Base-by-base conservation (phyloP, 2,113 vertebrate genomes). In the Grammomys surdaster region DNA sequence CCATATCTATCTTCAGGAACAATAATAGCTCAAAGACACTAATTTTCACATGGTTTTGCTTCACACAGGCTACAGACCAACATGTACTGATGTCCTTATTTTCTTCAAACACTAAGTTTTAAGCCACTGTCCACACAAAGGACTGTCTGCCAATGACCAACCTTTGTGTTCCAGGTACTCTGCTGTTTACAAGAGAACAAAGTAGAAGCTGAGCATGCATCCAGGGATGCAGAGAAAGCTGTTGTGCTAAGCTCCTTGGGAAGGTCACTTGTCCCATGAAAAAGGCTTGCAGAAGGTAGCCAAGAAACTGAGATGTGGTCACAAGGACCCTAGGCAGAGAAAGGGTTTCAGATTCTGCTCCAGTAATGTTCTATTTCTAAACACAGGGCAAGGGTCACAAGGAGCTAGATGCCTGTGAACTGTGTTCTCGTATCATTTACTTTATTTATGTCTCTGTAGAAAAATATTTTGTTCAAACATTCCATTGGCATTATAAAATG, bases 151-250 rank as follows among this genome's bases (percentile, higher is more conserved):
- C n/a, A 8, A 10, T 3, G 2, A 26, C 17, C 2, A 31, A 3
- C 28, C 80, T 17, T 76, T 16, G 10, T 3, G 5, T 65, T 33
- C 31, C 20, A 40, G 22, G 6, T 1, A 14, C 20, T 43, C 10
- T 22, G n/a, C 36, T 24, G 20, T 40, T 8, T 16, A 3, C 4
- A 10, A 1, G 22, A 43, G 58, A 13, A 56, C 2, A 51, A 51
- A 69, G 31, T 20, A 51, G 24, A 22, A 24, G 20, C 20, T 31
- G 22, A 77, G 14, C 1, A 20, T 43, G 65, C 10, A 54, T n/a
- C 0, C 4, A 6, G 2, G 4, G 33, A 12, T 20, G 9, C 7
- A 2, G 14, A 28, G 33, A 33, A 0, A 56, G 5, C 48, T 54
- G 3, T 22, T 24, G 1, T 16, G 6, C 24, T 9, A 60, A 43